phyloP scores from a whole-genome alignment of 2,113 vertebrate species.

The Megaceryle maxima region DNA sequence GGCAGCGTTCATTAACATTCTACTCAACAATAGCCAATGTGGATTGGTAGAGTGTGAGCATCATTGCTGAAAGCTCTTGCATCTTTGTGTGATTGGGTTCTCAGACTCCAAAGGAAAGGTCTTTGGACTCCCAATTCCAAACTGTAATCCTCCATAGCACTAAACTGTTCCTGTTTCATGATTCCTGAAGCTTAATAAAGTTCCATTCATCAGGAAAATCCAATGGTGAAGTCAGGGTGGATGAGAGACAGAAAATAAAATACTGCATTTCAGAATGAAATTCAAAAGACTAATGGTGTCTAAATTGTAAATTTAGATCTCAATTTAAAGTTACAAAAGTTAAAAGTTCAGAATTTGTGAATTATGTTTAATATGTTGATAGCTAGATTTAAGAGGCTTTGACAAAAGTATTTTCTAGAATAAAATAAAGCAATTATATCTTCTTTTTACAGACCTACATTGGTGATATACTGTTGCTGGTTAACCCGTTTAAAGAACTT shows the following conservation, averaged over 20 bases:
- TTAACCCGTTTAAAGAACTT: conserved; percentile 95
- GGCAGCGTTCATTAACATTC: not conserved
- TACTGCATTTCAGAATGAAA: not conserved
- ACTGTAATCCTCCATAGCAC: not conserved
- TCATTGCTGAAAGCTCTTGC: not conserved
- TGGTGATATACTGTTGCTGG: conserved; percentile 91
- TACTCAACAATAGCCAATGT: not conserved
- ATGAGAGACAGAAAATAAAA: not conserved
- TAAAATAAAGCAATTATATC: not conserved
- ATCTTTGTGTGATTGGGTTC: not conserved
- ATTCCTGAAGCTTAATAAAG: not conserved
- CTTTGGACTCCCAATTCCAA: not conserved
- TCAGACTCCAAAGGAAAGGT: not conserved
- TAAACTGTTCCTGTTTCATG: not conserved
- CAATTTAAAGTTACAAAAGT: not conserved
- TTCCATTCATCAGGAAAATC: not conserved
- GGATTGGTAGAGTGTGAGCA: not conserved
- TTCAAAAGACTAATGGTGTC: not conserved
- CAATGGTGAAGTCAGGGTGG: not conserved
- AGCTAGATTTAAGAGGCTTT: not conserved
- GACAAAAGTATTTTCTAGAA: not conserved
- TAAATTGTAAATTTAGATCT: conserved; percentile 19
- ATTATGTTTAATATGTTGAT: not conserved
- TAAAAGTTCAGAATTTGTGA: not conserved
- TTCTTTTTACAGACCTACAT: conserved; percentile 87